Conservation (phyloP, 2,888 invertebrate species). For the Tromatobia lineatoria region DNA sequence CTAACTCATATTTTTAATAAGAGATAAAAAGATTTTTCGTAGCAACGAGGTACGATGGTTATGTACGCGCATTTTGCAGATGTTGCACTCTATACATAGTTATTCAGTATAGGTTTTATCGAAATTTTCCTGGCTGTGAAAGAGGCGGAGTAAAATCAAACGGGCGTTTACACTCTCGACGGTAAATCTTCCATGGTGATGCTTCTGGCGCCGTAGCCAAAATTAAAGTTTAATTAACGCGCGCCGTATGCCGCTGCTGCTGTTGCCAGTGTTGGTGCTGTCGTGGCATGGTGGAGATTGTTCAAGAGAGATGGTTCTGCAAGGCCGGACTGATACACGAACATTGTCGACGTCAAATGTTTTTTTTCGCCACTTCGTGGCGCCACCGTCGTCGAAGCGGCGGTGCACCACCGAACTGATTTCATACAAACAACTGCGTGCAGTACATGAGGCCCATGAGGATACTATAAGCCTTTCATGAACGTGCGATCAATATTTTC, state of each 20-base stretch:
- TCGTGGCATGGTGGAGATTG: slow-evolving; percentile 3
- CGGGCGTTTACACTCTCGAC: slow-evolving; percentile 61
- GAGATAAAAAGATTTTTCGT: background rate
- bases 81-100: slow-evolving; percentile 32
- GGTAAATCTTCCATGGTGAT: slow-evolving; percentile 70
- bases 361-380: slow-evolving; percentile 2
- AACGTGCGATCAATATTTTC: slow-evolving; percentile 18
- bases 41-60: background rate
- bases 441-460: slow-evolving; percentile 1
- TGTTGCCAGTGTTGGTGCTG: slow-evolving; percentile 21
- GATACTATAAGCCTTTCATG: background rate
- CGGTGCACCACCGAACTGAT: slow-evolving; percentile 22
- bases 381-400: background rate
- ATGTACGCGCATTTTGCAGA: background rate
- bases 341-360: slow-evolving; percentile 28
- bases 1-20: background rate
- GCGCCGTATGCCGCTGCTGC: slow-evolving; percentile 48
- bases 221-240: slow-evolving; percentile 81
- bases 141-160: slow-evolving; percentile 57
- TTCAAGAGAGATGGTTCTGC: slow-evolving; percentile 4
- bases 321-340: slow-evolving; percentile 44
- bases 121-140: slow-evolving; percentile 48
- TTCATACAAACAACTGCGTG: slow-evolving; percentile 33
- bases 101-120: slow-evolving; percentile 59
- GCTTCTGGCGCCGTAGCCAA: slow-evolving; percentile 72